phyloP scores from a whole-genome alignment of 1,140 invertebrate species.

The Drosophila kanapiae region DNA sequence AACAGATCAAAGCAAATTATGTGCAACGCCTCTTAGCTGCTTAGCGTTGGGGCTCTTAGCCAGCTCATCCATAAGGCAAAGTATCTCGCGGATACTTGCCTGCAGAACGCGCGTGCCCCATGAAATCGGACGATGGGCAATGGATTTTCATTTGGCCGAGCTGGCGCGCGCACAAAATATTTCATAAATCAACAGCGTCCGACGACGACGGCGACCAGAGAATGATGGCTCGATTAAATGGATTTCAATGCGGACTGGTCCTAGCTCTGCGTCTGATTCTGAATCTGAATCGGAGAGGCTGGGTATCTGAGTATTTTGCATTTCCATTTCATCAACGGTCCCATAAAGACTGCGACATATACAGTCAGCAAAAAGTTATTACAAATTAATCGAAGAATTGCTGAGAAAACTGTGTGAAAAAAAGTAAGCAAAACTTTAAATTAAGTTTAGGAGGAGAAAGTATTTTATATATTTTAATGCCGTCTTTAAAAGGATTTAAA shows the following conservation, averaged over 20 bases:
- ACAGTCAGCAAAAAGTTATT: slow-evolving; percentile 18
- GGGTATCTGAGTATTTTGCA: slow-evolving; percentile 49
- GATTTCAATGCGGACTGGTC: slow-evolving; percentile 70
- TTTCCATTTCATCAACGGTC: slow-evolving; percentile 77
- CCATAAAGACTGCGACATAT: slow-evolving; percentile 36
- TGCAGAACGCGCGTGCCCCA: slow-evolving; percentile 33
- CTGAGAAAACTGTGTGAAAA: no score
- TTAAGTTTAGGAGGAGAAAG: no score
- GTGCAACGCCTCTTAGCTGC: slow-evolving; percentile 81
- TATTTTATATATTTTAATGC: no score
- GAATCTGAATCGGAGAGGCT: slow-evolving; percentile 20
- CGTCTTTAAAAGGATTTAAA: neutral
- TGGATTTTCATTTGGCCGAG: slow-evolving; percentile 75
- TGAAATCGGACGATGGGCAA: slow-evolving; percentile 59
- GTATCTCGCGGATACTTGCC: slow-evolving; percentile 23
- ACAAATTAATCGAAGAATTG: neutral
- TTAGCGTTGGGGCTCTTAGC: slow-evolving; percentile 58
- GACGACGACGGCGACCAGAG: slow-evolving; percentile 31
- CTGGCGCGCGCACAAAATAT: slow-evolving; percentile 59
- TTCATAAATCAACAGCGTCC: slow-evolving; percentile 76
- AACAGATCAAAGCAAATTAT: slow-evolving; percentile 83
- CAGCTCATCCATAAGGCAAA: slow-evolving; percentile 53
- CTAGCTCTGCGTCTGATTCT: slow-evolving; percentile 6
- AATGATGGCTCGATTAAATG: slow-evolving; percentile 82
- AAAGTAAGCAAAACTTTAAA: no score